A percentile compares a stretch with the other conserved stretches of the same genome.
These are phyloP conservation scores for Choristoneura fumiferana DNA, from an alignment of 1,140 invertebrate species.

Conservation along the genomic window DNA sequence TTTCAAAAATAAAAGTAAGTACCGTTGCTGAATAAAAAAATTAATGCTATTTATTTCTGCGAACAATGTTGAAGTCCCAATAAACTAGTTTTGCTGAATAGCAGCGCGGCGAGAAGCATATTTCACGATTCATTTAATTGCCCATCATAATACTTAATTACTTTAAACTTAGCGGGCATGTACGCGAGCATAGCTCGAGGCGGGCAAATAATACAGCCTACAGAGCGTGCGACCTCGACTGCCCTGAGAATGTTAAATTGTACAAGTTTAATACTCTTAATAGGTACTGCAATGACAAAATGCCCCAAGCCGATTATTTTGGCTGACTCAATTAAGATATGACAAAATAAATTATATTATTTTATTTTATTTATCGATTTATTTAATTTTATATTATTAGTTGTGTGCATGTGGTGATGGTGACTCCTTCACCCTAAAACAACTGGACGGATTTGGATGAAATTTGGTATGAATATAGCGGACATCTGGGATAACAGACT, in stretches of 20 bases:
- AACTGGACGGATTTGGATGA: too few species aligned
- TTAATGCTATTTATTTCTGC: too few species aligned
- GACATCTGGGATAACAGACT: too few species aligned
- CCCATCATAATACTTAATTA: constrained; percentile 19
- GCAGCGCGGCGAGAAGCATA: constrained; percentile 3
- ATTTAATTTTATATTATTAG: too few species aligned
- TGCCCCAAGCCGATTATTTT: not conserved
- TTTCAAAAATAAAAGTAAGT: too few species aligned
- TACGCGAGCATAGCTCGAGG: not conserved
- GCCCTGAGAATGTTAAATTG: constrained; percentile 1
- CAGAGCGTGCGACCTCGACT: not conserved
- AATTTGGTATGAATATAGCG: too few species aligned
- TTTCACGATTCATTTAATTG: constrained; percentile 16
- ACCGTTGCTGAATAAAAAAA: too few species aligned
- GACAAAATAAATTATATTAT: too few species aligned
- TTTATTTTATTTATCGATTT: too few species aligned
- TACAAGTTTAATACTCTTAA: constrained; percentile 1
- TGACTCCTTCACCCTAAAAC: too few species aligned
- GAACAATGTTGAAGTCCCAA: not conserved
- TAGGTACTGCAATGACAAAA: constrained; percentile 6
- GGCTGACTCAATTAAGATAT: too few species aligned
- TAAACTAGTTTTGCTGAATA: not conserved
- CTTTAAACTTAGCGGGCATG: constrained; percentile 11
- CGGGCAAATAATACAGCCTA: not conserved
- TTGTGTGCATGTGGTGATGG: too few species aligned